phyloP scores from a whole-genome alignment of 2,888 invertebrate species.

The Lasioglossum pauxillum region DNA sequence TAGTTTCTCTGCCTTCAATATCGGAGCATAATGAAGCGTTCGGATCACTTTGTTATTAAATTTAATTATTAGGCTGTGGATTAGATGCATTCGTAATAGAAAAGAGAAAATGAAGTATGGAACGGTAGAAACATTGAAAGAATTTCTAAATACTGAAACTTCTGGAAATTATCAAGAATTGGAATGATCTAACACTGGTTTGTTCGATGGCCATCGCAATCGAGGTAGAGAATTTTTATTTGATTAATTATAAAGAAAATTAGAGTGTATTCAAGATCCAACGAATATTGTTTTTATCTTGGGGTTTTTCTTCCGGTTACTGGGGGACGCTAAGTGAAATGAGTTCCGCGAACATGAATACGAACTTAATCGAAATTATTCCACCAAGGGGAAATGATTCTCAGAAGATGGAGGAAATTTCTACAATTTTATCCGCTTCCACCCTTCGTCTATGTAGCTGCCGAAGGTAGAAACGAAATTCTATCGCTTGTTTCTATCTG shows the following conservation, averaged over 20 bases:
- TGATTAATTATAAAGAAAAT: background rate
- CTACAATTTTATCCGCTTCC: background rate
- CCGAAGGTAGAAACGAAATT: background rate
- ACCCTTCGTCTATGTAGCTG: background rate
- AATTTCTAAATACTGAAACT: no score
- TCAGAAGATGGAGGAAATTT: background rate
- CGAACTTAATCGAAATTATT: background rate
- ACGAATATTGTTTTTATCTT: background rate
- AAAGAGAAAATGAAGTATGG: background rate
- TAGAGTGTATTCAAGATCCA: background rate
- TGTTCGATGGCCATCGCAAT: background rate
- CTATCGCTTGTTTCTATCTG: background rate
- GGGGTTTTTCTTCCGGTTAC: background rate
- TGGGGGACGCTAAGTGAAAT: background rate
- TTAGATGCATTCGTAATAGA: background rate
- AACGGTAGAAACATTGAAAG: no score
- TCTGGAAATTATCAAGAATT: background rate
- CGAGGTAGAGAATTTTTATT: background rate
- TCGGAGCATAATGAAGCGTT: background rate
- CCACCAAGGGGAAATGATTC: constrained; percentile 6
- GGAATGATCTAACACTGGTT: background rate
- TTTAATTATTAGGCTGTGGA: background rate
- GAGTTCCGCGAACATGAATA: background rate
- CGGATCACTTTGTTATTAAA: background rate
- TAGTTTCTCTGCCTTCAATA: background rate